Percentiles rank a stretch among this genome's conserved stretches.
Evolutionary conservation across 2,113 vertebrate genomes (phyloP).

Genomic region (Mellivora capensis): DNA sequence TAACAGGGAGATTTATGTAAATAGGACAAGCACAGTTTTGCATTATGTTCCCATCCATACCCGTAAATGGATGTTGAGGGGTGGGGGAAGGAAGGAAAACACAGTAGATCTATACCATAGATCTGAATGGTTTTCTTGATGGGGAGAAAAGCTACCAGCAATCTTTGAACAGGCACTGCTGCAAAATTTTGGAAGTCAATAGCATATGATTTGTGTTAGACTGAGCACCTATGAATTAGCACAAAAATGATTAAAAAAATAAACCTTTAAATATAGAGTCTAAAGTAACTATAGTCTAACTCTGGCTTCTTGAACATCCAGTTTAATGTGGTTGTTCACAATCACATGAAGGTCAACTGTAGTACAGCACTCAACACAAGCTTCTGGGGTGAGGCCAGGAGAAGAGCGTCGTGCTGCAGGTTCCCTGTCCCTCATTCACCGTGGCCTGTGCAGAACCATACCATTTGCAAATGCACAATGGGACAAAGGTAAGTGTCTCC

Average conservation of each 20-base stretch:
- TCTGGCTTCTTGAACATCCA: background rate
- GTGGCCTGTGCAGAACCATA: background rate
- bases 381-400: background rate
- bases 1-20: constrained; percentile 62
- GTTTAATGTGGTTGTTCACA: background rate
- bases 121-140: constrained; percentile 38
- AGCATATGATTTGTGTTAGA: constrained; percentile 46
- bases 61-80: constrained; percentile 14
- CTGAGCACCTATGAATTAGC: constrained; percentile 45
- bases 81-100: constrained; percentile 7
- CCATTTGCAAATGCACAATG: background rate
- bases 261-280: constrained; percentile 49
- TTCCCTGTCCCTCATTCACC: too few species aligned
- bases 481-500: background rate
- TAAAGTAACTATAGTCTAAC: background rate
- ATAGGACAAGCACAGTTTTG: constrained; percentile 49
- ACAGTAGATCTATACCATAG: constrained; percentile 28
- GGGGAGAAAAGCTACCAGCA: constrained; percentile 39
- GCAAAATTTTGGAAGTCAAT: constrained; percentile 53
- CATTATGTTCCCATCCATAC: constrained; percentile 13
- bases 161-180: constrained; percentile 41
- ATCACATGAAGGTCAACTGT: background rate
- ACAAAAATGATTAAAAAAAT: constrained; percentile 41
- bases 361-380: too few species aligned
- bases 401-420: rapidly evolving